Evolutionary conservation across 2,113 vertebrate genomes (phyloP).

Genomic region (Ptilonorhynchus violaceus): DNA sequence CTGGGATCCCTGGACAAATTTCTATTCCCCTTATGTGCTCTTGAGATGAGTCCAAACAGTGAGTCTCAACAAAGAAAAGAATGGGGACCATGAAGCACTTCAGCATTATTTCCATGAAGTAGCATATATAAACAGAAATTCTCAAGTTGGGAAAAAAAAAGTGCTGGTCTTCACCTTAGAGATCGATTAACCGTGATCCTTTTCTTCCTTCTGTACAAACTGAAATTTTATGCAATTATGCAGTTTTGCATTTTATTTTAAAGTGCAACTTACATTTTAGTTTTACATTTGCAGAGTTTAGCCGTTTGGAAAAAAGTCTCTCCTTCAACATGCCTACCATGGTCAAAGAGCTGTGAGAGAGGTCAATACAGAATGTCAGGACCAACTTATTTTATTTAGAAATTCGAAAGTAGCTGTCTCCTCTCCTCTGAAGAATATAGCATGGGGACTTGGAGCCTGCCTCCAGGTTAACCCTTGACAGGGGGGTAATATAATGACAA

Average conservation of each 20-base stretch:
- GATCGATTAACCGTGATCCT: background rate
- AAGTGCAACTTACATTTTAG: background rate
- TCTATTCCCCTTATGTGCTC: background rate
- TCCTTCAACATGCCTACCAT: background rate
- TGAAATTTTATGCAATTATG: background rate
- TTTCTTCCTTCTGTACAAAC: background rate
- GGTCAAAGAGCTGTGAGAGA: background rate
- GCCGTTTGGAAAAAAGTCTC: background rate
- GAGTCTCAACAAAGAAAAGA: background rate
- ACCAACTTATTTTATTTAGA: background rate
- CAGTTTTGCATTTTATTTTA: background rate
- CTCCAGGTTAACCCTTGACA: too few species aligned
- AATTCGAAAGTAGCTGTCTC: background rate
- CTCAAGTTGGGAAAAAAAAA: background rate
- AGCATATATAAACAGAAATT: background rate
- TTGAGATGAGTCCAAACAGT: background rate
- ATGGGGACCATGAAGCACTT: fast-evolving
- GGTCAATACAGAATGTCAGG: background rate
- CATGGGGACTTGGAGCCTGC: too few species aligned
- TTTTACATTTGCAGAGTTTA: background rate
- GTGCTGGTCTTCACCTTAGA: background rate
- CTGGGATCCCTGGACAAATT: background rate
- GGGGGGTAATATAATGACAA: background rate
- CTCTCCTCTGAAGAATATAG: too few species aligned
- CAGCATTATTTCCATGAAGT: background rate